Conservation (phyloP, 2,797 vertebrate genomes). For the Xiphorhynchus erythropygius region DNA sequence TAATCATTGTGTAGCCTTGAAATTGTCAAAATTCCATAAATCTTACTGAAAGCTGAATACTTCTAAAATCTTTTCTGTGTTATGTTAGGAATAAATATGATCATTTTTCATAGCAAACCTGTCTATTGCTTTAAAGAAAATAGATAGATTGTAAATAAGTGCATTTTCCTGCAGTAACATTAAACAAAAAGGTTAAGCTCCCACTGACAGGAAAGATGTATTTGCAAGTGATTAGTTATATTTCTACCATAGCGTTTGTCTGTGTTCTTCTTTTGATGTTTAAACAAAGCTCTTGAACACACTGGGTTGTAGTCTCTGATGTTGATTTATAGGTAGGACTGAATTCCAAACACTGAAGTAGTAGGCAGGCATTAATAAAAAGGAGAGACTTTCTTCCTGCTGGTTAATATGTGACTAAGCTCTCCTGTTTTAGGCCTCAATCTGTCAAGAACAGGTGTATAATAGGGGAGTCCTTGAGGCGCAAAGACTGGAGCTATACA, state of each 20-base stretch:
- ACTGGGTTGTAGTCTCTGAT: conserved; percentile 82
- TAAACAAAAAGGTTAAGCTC: conserved; percentile 85
- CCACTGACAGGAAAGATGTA: conserved; percentile 82
- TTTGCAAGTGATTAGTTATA: conserved; percentile 87
- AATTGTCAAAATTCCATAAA: conserved; percentile 27
- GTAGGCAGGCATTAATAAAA: conserved; percentile 77
- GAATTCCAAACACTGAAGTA: conserved; percentile 80
- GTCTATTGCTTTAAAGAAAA: conserved; percentile 64
- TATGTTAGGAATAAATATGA: conserved; percentile 57
- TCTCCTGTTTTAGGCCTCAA: conserved; percentile 70
- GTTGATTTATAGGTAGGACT: conserved; percentile 83
- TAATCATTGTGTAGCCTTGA: conserved; percentile 31
- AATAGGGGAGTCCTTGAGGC: conserved; percentile 67
- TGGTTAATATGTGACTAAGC: conserved; percentile 77
- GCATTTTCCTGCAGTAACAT: conserved; percentile 72
- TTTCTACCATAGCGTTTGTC: conserved; percentile 78
- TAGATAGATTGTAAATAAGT: conserved; percentile 69
- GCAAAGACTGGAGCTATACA: conserved; percentile 64
- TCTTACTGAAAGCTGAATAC: neutral
- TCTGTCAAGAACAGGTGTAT: conserved; percentile 78
- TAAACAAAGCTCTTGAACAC: conserved; percentile 83
- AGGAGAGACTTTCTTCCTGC: conserved; percentile 73
- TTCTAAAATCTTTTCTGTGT: conserved; percentile 38
- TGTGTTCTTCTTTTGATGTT: conserved; percentile 83
- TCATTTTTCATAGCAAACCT: conserved; percentile 59